phyloP scores from a whole-genome alignment of 2,113 vertebrate genomes.

The Cyprinodon tularosa region DNA sequence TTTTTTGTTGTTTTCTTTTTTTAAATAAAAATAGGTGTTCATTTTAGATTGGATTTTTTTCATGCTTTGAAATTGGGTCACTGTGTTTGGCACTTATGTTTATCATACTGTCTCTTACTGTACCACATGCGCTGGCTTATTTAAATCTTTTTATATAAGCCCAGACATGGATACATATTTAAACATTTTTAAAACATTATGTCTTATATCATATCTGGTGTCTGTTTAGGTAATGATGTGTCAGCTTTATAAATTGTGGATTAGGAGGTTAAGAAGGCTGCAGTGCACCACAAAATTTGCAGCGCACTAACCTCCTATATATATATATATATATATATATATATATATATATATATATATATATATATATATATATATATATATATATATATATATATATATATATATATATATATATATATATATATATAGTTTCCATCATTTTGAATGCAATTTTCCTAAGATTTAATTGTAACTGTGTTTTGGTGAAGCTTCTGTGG shows the following conservation, averaged over 20 bases:
- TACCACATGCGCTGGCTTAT: background rate
- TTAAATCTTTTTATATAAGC: background rate
- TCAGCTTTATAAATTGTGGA: background rate
- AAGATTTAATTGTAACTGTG: background rate
- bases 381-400: too few species aligned
- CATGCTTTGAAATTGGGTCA: background rate
- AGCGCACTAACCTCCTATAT: background rate
- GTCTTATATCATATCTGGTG: background rate
- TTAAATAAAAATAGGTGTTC: background rate
- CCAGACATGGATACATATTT: background rate
- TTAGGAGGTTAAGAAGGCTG: background rate
- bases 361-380: too few species aligned
- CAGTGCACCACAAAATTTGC: background rate
- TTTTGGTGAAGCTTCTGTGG: background rate
- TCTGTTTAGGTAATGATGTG: background rate
- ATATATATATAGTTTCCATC: too few species aligned
- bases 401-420: too few species aligned
- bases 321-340: too few species aligned
- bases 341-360: background rate
- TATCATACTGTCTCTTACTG: background rate
- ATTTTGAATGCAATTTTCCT: too few species aligned
- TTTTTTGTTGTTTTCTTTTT: constrained; percentile 8
- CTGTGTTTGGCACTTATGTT: background rate
- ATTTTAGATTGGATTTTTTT: background rate
- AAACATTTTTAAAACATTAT: background rate